These are phyloP conservation scores for Clarias gariepinus DNA, from an alignment of 2,113 vertebrate genomes.

Conservation along the genomic window DNA sequence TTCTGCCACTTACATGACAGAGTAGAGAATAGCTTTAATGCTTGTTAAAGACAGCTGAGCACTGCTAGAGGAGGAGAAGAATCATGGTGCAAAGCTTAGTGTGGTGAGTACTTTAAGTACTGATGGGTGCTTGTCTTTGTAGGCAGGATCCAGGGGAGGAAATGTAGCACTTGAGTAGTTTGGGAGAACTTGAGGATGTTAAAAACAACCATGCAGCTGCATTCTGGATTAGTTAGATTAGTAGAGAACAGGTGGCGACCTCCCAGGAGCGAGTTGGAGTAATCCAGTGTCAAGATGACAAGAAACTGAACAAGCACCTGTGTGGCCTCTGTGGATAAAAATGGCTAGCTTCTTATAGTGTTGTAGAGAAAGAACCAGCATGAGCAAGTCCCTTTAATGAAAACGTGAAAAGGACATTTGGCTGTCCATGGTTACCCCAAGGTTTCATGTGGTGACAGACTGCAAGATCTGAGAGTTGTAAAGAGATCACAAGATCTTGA, in stretches of 20 bases:
- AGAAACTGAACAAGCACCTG: neutral
- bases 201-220: neutral
- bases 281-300: neutral
- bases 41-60: neutral
- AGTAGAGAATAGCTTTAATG: neutral
- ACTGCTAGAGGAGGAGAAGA: neutral
- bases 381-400: neutral
- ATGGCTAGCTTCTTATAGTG: neutral
- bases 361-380: neutral
- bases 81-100: neutral
- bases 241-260: neutral
- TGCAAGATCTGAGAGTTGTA: neutral
- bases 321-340: neutral
- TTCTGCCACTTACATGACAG: neutral
- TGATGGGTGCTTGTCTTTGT: neutral
- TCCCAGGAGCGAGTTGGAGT: neutral
- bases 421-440: neutral
- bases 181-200: neutral
- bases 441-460: neutral
- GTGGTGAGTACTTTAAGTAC: neutral
- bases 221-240: neutral
- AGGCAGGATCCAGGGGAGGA: neutral
- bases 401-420: neutral
- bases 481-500: neutral
- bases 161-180: neutral